phyloP scores from a whole-genome alignment of 2,888 invertebrate species.

The Drosophila neotestacea region DNA sequence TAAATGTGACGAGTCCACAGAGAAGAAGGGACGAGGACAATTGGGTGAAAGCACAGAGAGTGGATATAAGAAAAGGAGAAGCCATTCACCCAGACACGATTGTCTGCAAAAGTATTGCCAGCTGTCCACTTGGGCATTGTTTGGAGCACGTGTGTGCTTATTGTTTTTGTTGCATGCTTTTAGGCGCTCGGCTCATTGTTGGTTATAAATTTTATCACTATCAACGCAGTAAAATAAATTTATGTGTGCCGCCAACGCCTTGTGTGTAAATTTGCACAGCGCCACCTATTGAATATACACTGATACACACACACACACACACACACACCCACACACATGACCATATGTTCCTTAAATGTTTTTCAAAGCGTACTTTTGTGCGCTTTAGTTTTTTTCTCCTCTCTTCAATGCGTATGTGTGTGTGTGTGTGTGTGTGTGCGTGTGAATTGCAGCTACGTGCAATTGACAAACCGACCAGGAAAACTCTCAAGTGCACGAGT shows the following conservation, averaged over 20 bases:
- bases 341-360: constrained; percentile 60
- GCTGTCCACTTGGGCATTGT: constrained; percentile 69
- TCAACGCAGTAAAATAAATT: constrained; percentile 71
- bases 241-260: constrained; percentile 45
- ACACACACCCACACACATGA: constrained; percentile 18
- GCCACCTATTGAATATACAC: constrained; percentile 10
- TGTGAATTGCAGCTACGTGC: constrained; percentile 48
- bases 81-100: constrained; percentile 34
- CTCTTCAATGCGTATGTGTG: neutral
- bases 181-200: constrained; percentile 58
- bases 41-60: neutral
- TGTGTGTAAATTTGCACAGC: constrained; percentile 62
- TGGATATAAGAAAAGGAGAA: constrained; percentile 1
- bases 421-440: neutral
- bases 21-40: neutral
- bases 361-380: constrained; percentile 56
- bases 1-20: constrained; percentile 65
- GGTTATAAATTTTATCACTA: constrained; percentile 77
- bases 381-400: constrained; percentile 16
- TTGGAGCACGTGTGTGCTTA: constrained; percentile 37
- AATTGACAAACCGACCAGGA: constrained; percentile 16
- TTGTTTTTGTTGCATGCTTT: constrained; percentile 60
- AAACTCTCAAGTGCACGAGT: constrained; percentile 25
- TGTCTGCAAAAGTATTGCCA: constrained; percentile 29
- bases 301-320: constrained; percentile 20